Evolutionary conservation across 2,888 invertebrate species (phyloP), one percentile per base, ranked within the genome.

Genomic region (Amiota minor): DNA sequence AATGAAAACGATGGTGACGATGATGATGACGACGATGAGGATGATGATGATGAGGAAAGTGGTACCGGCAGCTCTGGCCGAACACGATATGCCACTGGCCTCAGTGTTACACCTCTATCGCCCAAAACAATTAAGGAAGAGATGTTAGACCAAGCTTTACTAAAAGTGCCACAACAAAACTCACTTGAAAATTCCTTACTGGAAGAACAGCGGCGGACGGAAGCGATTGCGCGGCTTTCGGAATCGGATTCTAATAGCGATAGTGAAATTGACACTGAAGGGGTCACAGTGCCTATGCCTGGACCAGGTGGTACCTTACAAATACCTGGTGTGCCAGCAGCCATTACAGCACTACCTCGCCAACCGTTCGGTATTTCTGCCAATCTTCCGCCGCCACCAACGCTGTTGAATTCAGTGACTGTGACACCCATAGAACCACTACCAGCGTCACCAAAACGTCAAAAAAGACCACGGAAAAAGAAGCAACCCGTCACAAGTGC

Each of bases 241-340:
- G 72, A 67, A 46, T 82, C 86, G 47, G 35, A 35, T 35, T 6
- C 35, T 35, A 87, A 86, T 75, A 84, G 82, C 64, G 85, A 85
- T 68, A 85, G 85, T n/a, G 86, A 85, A 50, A 87, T 87, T 65
- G 73, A 76, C 20, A 76, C 75, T 35, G 72, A 74, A 12, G 73
- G 75, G 1, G 73, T 76, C 3, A 67, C 77, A 61, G 59, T 86
- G 67, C 78, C 81, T 0, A 73, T 84, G 75, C 82, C 84, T 0
- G 85, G 88, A 4, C 88, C 86, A 0, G 88, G 87, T 0, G 87
- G 83, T 50, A 88, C 82, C 0, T 72, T 87, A 3, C 86, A 86
- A 75, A 80, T 88, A 69, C 88, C 86, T 9, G 88, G 88, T 8
- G 88, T 88, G 11, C 88, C 88, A 1, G 88, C 88, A 3, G 85